These are phyloP conservation scores for Apamea anceps DNA, from an alignment of 2,888 invertebrate genomes.

Conservation along the genomic window DNA sequence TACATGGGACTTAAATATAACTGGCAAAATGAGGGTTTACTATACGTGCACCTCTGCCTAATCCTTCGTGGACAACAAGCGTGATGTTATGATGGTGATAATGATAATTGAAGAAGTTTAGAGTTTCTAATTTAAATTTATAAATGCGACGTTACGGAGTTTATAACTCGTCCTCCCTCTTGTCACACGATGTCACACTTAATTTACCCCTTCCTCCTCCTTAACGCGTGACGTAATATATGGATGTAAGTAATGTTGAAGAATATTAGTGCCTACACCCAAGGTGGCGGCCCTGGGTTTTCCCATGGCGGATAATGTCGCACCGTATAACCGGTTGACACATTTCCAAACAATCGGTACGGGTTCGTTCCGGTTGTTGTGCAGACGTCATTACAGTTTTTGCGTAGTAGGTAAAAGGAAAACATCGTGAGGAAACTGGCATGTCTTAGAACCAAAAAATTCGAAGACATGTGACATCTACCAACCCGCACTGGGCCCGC, in stretches of 20 bases:
- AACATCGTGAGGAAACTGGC: no score
- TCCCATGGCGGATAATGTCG: constrained; percentile 20
- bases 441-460: no score
- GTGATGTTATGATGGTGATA: no score
- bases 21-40: no score
- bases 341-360: constrained; percentile 32
- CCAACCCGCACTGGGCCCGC: no score
- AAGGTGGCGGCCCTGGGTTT: constrained; percentile 46
- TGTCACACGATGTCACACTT: background rate
- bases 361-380: constrained; percentile 45
- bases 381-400: constrained; percentile 20
- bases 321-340: constrained; percentile 49
- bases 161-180: background rate
- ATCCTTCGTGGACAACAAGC: no score
- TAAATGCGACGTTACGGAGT: background rate
- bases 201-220: background rate
- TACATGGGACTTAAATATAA: no score
- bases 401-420: background rate
- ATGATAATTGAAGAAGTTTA: background rate
- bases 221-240: no score
- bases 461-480: no score
- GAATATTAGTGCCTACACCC: background rate
- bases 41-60: no score
- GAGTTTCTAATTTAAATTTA: background rate
- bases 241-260: background rate